These are phyloP conservation scores for Drosophila carrolli DNA, from an alignment of 1,140 invertebrate species.

Conservation along the genomic window DNA sequence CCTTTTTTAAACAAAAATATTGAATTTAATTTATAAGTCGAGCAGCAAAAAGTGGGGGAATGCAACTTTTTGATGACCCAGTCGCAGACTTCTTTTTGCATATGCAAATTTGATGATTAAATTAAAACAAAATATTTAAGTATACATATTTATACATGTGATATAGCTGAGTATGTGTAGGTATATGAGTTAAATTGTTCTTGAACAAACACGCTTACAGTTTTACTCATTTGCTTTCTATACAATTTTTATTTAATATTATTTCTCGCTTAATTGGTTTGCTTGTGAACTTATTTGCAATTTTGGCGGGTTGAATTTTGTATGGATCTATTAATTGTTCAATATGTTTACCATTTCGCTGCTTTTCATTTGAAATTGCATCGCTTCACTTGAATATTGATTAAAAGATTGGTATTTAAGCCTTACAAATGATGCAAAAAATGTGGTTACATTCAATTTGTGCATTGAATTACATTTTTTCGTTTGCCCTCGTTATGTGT, in stretches of 20 bases:
- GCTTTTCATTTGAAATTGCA: conserved; percentile 8
- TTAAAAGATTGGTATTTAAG: conserved; percentile 49
- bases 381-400: conserved; percentile 50
- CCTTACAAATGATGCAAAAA: conserved; percentile 53
- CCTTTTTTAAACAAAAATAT: conserved; percentile 25
- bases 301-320: conserved; percentile 75
- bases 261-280: conserved; percentile 43
- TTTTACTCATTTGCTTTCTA: conserved; percentile 23
- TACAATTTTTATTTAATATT: conserved; percentile 42
- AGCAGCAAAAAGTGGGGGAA: conserved; percentile 10
- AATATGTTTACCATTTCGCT: conserved; percentile 38
- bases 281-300: conserved; percentile 60
- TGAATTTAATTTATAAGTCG: conserved; percentile 21
- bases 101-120: conserved; percentile 31
- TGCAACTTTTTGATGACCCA: neutral
- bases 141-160: conserved; percentile 35
- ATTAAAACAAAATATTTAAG: conserved; percentile 40
- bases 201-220: conserved; percentile 26
- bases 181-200: conserved; percentile 32
- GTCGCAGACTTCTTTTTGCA: neutral
- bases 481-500: conserved; percentile 10
- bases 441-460: conserved; percentile 32
- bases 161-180: conserved; percentile 39
- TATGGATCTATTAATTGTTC: conserved; percentile 65
- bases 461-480: conserved; percentile 37